Base-by-base conservation (phyloP, 2,797 vertebrate genomes). In the Dryobates pubescens region DNA sequence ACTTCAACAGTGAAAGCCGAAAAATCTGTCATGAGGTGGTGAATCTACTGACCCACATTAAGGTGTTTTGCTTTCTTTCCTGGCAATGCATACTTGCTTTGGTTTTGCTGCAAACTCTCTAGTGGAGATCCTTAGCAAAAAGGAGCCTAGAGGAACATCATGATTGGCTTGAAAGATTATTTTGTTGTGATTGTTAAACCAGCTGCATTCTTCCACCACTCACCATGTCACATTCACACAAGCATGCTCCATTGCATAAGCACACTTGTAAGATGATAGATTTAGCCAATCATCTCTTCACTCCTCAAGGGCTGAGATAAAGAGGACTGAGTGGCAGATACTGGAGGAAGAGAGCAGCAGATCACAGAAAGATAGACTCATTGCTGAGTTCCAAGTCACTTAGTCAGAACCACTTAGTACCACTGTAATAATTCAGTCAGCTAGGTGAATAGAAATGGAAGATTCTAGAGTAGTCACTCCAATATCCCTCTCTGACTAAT, bases 101-200 rank as follows among this genome's bases (percentile, higher is more conserved):
- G 36, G 5, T 59, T 87, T 84, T 85, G 20, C 75, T 86, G 53
- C 45, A 81, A 70, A 59, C 30, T 10, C 19, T 82, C 16, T 80
- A 36, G 38, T 2, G 72, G 36, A 67, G 53, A 54, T 81, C 19
- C 23, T 79, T 43, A 78, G 67, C 67, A 88, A 92, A 75, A 3
- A 45, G 30, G 32, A 89, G 73, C 73, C 70, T 92, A 51, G 53
- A 86, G 82, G 54, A 81, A 78, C 34, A 87, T 38, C 24, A 26
- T 91, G 79, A 67, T 74, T 91, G 76, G 77, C 93, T 94, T 92
- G 43, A 91, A 88, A 89, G 53, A 67, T 88, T 89, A 89, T 94
- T 95, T 92, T 91, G 70, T 82, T 95, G 63, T 89, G 45, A 83
- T 80, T 86, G 89, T 53, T 95, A 91, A 94, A 91, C 49, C 57